A percentile compares a stretch with the other conserved stretches of the same genome.
phyloP scores from a whole-genome alignment of 2,888 invertebrate species.

The Philopedon plagiatum region DNA sequence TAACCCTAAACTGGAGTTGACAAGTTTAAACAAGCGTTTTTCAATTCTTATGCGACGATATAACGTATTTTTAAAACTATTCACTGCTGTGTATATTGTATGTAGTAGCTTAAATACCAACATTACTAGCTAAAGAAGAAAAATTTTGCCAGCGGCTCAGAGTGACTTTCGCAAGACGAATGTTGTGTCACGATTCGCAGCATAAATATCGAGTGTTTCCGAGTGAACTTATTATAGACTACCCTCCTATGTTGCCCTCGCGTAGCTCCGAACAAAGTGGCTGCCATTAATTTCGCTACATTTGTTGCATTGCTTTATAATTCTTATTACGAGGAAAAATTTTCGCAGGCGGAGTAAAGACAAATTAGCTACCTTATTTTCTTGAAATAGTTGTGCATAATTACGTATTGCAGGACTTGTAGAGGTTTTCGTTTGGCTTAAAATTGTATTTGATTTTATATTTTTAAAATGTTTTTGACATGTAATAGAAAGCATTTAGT shows the following conservation, averaged over 20 bases:
- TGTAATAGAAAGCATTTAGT: too few species aligned
- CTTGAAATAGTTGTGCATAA: slow-evolving; percentile 6
- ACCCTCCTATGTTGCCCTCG: slow-evolving; percentile 64
- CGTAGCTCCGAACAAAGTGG: slow-evolving; percentile 63
- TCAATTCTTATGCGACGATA: too few species aligned
- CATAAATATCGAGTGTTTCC: slow-evolving; percentile 65
- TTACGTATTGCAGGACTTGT: not conserved
- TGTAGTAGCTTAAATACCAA: not conserved
- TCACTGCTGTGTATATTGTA: too few species aligned
- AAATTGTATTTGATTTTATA: too few species aligned
- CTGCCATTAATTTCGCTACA: slow-evolving; percentile 63
- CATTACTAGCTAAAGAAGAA: not conserved
- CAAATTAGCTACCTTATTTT: slow-evolving; percentile 21
- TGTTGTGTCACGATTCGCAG: slow-evolving; percentile 65
- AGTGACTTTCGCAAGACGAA: slow-evolving; percentile 60
- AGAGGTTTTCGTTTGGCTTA: too few species aligned
- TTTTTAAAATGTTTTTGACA: too few species aligned
- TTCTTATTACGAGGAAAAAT: slow-evolving; percentile 39
- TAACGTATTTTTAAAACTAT: too few species aligned
- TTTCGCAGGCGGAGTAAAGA: slow-evolving; percentile 21
- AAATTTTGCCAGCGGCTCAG: slow-evolving; percentile 8
- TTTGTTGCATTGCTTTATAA: slow-evolving; percentile 55
- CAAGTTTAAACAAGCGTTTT: too few species aligned
- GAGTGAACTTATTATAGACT: slow-evolving; percentile 65
- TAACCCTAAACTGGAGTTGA: too few species aligned